Evolutionary conservation across 2,113 vertebrate species (phyloP).

Genomic region (Rhea americana): DNA sequence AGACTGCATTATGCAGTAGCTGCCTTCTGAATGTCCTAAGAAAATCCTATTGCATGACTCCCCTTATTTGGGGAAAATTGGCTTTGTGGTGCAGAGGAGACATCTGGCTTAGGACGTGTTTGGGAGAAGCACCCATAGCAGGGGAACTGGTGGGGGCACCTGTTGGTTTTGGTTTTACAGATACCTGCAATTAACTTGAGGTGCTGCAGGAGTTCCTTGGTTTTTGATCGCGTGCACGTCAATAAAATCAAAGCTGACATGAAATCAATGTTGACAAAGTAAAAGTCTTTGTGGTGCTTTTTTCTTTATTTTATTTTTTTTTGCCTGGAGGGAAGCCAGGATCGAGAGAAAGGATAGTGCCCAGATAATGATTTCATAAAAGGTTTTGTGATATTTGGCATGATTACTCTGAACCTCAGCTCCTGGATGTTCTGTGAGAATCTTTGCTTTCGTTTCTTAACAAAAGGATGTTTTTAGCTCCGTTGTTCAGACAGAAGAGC

Average conservation of each 20-base stretch:
- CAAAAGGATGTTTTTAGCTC: background rate
- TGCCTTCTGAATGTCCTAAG: constrained; percentile 21
- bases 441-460: background rate
- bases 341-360: background rate
- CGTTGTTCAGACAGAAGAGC: background rate
- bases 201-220: background rate
- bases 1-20: constrained; percentile 6
- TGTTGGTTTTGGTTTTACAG: background rate
- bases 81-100: background rate
- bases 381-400: background rate
- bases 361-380: background rate
- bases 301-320: background rate
- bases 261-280: background rate
- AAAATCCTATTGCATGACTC: background rate
- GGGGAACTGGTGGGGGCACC: background rate
- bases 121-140: background rate
- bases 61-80: background rate
- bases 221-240: background rate
- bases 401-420: background rate
- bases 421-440: background rate
- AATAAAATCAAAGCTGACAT: background rate
- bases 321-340: background rate
- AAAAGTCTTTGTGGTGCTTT: background rate
- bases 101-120: background rate
- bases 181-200: background rate